phyloP scores from a whole-genome alignment of 2,113 vertebrate genomes.

The Arvicanthis niloticus region DNA sequence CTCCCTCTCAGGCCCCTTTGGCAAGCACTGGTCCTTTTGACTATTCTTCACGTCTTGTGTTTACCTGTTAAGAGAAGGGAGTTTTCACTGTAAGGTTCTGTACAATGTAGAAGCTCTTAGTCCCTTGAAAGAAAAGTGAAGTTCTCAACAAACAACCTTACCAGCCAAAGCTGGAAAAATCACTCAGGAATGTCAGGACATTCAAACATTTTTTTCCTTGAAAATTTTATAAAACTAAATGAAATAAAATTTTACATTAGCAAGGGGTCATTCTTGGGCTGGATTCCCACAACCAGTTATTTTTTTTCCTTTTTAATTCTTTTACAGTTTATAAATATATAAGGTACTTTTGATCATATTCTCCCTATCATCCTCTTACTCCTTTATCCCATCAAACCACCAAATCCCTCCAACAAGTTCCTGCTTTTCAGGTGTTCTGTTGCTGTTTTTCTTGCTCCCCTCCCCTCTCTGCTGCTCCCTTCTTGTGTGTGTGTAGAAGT shows the following conservation, averaged over 20 bases:
- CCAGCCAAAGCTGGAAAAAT: not conserved
- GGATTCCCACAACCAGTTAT: not conserved
- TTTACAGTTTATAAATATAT: not conserved
- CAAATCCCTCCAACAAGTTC: not conserved
- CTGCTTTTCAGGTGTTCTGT: not conserved
- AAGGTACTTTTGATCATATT: not conserved
- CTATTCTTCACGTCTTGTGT: conserved; percentile 64
- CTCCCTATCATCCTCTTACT: not conserved
- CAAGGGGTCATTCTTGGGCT: not conserved
- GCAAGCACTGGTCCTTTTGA: conserved; percentile 27
- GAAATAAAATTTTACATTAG: not conserved
- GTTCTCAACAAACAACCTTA: not conserved
- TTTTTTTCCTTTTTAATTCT: not conserved
- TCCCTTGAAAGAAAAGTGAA: not conserved
- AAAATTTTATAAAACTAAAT: conserved; percentile 31
- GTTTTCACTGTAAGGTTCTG: conserved; percentile 30
- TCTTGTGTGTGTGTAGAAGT: not conserved
- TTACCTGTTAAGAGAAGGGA: conserved; percentile 83
- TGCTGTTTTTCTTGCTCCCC: not conserved
- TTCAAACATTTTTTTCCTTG: not conserved
- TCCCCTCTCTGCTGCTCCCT: not conserved
- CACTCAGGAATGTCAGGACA: not conserved
- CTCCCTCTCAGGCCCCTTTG: conserved; percentile 45
- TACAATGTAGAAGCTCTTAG: not conserved
- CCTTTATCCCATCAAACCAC: not conserved